Conservation (phyloP, 2,113 vertebrate species). For the Antechinus stuartii region DNA sequence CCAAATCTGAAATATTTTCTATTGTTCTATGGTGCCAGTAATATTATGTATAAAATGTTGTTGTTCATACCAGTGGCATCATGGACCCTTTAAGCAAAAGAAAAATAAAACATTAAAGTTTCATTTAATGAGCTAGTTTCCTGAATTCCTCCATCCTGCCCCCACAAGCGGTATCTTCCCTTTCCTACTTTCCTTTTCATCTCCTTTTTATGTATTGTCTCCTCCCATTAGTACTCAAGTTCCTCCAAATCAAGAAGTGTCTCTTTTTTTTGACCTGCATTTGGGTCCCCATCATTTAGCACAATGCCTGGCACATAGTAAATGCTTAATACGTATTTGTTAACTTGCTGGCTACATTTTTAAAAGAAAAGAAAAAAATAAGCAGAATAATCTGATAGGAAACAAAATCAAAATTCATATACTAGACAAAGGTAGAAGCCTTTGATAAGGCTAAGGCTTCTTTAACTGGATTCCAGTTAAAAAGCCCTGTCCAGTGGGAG, state of each 20-base stretch:
- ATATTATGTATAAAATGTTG: neutral
- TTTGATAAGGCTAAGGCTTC: neutral
- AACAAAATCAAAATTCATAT: neutral
- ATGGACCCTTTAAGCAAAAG: neutral
- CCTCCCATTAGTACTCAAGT: neutral
- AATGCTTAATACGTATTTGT: neutral
- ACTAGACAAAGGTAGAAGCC: neutral
- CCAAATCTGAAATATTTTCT: neutral
- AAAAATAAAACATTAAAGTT: slow-evolving; percentile 12
- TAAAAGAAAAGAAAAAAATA: neutral
- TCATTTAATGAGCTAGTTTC: slow-evolving; percentile 7
- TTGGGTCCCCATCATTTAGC: neutral
- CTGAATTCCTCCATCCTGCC: neutral
- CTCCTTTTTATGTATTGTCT: neutral
- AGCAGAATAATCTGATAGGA: neutral
- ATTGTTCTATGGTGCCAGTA: neutral
- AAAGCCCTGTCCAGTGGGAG: neutral
- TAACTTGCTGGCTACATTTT: neutral
- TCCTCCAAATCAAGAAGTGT: neutral
- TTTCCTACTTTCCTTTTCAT: neutral
- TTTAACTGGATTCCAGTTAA: neutral
- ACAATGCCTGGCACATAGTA: neutral
- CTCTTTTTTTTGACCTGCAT: neutral
- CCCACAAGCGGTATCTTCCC: neutral
- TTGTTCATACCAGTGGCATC: neutral